phyloP scores from a whole-genome alignment of 2,888 invertebrate species.

The Synergus japonicus region DNA sequence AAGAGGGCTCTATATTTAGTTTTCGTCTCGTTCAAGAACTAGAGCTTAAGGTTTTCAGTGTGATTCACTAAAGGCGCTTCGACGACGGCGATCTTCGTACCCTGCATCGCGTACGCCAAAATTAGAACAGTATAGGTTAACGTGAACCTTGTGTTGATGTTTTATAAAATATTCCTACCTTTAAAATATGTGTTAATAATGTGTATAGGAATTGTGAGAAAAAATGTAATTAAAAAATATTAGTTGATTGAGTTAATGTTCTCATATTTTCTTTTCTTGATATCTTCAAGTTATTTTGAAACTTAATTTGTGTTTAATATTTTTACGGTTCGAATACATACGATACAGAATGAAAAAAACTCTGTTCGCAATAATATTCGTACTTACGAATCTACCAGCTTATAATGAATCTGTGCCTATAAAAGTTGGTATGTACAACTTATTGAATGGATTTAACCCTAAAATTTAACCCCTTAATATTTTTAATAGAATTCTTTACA shows the following conservation, averaged over 20 bases:
- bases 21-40: background rate
- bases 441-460: background rate
- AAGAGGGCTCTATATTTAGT: background rate
- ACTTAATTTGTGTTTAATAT: no score
- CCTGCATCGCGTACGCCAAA: background rate
- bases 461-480: no score
- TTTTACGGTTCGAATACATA: no score
- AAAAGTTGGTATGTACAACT: background rate
- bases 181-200: no score
- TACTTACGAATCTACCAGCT: background rate
- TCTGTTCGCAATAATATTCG: background rate
- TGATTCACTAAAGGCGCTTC: background rate
- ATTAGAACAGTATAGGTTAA: background rate
- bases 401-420: background rate
- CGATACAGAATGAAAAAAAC: background rate
- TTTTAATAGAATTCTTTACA: no score
- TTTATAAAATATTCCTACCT: background rate
- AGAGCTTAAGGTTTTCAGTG: background rate
- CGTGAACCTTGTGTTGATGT: background rate
- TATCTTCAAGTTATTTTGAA: no score
- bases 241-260: no score
- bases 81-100: background rate
- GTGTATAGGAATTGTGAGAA: no score
- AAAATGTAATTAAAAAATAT: no score
- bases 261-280: no score